Conservation (phyloP, 1,140 invertebrate species). For the Pectinophora gossypiella region DNA sequence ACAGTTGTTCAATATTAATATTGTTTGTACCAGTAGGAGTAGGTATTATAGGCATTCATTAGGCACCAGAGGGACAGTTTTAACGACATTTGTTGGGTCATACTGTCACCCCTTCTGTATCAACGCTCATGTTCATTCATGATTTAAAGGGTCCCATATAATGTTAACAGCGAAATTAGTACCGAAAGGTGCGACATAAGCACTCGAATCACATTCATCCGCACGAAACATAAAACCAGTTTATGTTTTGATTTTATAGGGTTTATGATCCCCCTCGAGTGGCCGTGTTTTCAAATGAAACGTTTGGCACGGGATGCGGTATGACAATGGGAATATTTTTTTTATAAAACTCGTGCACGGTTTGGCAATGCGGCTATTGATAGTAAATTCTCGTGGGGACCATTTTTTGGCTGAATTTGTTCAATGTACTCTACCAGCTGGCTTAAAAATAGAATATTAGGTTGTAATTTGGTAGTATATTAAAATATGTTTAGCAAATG, state of each 20-base stretch:
- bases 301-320: conserved; percentile 10
- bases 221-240: conserved; percentile 31
- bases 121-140: conserved; percentile 55
- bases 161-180: conserved; percentile 48
- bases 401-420: neutral
- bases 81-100: conserved; percentile 32
- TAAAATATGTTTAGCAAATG: too few species aligned
- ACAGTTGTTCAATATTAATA: too few species aligned
- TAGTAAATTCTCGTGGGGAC: neutral
- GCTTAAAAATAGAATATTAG: too few species aligned
- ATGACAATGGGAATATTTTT: conserved; percentile 14
- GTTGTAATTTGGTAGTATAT: too few species aligned
- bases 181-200: conserved; percentile 45
- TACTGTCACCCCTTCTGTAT: conserved; percentile 33
- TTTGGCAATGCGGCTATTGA: neutral
- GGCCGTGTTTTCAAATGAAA: conserved; percentile 5
- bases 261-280: conserved; percentile 25
- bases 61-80: conserved; percentile 12
- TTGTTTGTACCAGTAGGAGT: too few species aligned
- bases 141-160: conserved; percentile 39
- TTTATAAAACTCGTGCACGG: conserved; percentile 7
- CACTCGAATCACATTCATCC: conserved; percentile 29
- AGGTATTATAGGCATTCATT: too few species aligned
- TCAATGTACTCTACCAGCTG: neutral
- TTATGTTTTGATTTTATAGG: conserved; percentile 32